These are phyloP conservation scores for Pachycephala philippinensis DNA, from an alignment of 2,113 vertebrate genomes.

Conservation along the genomic window DNA sequence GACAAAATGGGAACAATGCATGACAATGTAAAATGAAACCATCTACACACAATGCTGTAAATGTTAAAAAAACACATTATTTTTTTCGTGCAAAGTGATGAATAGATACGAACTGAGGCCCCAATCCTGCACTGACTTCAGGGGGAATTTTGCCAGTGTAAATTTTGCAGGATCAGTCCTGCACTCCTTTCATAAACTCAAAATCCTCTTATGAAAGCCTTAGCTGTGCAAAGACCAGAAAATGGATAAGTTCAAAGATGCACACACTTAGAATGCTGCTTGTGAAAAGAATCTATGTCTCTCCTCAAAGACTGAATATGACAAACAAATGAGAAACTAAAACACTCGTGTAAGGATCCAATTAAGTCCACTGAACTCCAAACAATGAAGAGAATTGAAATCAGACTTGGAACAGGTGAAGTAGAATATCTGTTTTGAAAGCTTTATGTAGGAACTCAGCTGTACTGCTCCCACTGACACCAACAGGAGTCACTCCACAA, in stretches of 20 bases:
- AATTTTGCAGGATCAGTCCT: conserved; percentile 1
- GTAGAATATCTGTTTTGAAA: conserved; percentile 18
- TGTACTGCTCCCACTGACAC: neutral
- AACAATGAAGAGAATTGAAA: neutral
- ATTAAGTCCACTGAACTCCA: neutral
- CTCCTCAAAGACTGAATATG: neutral
- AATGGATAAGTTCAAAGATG: neutral
- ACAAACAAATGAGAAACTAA: neutral
- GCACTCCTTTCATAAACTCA: conserved; percentile 13
- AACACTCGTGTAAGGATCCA: neutral
- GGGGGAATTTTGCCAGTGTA: neutral
- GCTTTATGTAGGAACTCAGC: neutral
- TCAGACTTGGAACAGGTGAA: neutral
- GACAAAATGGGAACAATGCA: conserved; percentile 65
- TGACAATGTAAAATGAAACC: conserved; percentile 60
- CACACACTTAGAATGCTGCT: neutral
- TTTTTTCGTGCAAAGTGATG: conserved; percentile 5
- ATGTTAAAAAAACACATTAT: conserved; percentile 33
- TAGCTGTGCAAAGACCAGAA: neutral
- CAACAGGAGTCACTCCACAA: neutral
- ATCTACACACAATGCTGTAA: conserved; percentile 13
- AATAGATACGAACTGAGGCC: neutral
- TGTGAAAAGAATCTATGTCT: neutral
- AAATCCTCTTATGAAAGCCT: conserved; percentile 27
- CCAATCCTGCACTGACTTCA: neutral